Evolutionary conservation across 2,888 invertebrate species (phyloP), one percentile per base, ranked within the genome.

Genomic region (Mellilla xanthometata): DNA sequence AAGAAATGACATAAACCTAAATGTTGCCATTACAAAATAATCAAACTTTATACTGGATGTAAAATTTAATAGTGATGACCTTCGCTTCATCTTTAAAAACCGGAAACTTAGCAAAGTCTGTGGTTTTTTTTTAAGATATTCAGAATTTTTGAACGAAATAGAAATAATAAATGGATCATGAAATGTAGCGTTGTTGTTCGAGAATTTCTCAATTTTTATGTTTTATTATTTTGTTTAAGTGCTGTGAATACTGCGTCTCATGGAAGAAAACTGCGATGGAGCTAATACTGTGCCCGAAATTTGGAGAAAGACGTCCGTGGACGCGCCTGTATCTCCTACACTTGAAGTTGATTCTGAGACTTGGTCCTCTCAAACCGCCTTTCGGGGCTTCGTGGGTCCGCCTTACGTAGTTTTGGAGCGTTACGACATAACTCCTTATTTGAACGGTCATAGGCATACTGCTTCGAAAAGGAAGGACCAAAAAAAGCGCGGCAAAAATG

Each of bases 261-360:
- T 83, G 81, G 71, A 65, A 56, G 39, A 50, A 52, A 65, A 43
- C 44, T 56, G 62, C 69, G 49, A 81, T 82, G 81, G 73, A 68
- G 64, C 45, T 60, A 52, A 52, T 36, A 49, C 55, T 55, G 41
- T 52, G 43, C 33, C 44, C 5, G 40, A 38, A 44, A 45, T 35
- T 34, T 47, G 13, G 39, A 40, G 36, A 9, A 39, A 52, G 33
- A 42, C 39, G 39, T 11, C 39, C 30, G 43, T 39, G 49, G 60
- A 60, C 41, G 40, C 51, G 48, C 44, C 31, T 42, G 29, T 53
- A 49, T 49, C 47, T 38, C 42, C 48, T 38, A 8, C 15, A 40
- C 30, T 49, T 51, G 6, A 35, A 26, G 41, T 43, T 28, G 43
- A 32, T 52, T 24, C 41, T 36, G 50, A 67, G 58, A 47, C 60